These are phyloP conservation scores for Calameuta pallipes DNA, from an alignment of 2,888 invertebrate genomes.

Conservation along the genomic window DNA sequence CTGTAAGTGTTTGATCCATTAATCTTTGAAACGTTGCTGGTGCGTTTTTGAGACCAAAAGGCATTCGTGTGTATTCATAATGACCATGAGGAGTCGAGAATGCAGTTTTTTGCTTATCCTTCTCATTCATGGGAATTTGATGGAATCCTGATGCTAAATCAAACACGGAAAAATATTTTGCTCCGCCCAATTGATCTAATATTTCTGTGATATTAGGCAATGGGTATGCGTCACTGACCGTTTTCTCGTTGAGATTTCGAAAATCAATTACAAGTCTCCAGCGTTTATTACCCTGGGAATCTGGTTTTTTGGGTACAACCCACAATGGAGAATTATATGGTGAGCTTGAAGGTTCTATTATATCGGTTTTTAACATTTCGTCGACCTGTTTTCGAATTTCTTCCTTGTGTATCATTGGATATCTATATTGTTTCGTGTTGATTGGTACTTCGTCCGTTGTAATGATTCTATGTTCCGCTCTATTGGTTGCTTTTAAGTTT, in stretches of 20 bases:
- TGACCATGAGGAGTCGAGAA: constrained; percentile 1
- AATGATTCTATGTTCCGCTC: background rate
- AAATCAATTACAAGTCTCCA: constrained; percentile 44
- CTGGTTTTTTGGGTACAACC: constrained; percentile 48
- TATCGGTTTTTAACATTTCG: constrained; percentile 13
- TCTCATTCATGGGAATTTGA: background rate
- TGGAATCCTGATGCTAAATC: constrained; percentile 7
- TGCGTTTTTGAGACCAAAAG: constrained; percentile 5
- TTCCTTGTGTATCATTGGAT: background rate
- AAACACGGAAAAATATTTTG: constrained; percentile 20
- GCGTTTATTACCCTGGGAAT: constrained; percentile 28
- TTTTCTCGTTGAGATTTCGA: constrained; percentile 40
- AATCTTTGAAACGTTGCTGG: constrained; percentile 4
- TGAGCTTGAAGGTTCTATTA: constrained; percentile 31
- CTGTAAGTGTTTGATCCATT: background rate
- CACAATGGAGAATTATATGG: constrained; percentile 52
- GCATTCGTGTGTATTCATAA: background rate
- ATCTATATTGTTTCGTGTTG: constrained; percentile 3
- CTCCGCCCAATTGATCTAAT: constrained; percentile 33
- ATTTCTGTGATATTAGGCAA: constrained; percentile 43
- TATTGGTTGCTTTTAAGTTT: background rate
- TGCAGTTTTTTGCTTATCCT: constrained; percentile 7
- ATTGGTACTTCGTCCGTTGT: background rate
- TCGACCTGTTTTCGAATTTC: constrained; percentile 2
- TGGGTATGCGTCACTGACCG: constrained; percentile 41